Conservation (phyloP, 1,140 invertebrate genomes). For the Drosophila repleta region DNA sequence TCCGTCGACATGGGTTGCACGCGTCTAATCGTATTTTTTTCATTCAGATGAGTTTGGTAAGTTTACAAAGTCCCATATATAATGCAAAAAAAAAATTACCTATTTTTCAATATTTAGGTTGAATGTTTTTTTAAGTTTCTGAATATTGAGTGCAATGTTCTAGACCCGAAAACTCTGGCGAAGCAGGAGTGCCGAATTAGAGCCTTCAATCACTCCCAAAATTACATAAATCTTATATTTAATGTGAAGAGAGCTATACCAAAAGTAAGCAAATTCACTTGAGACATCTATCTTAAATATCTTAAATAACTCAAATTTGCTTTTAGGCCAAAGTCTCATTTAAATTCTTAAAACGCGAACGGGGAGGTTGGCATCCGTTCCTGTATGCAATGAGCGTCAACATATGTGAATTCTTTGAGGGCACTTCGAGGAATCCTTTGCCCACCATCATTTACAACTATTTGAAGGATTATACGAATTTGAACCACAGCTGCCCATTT, state of each 20-base stretch:
- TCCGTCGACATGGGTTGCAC: background rate
- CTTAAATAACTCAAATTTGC: no score
- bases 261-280: constrained; percentile 10
- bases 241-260: constrained; percentile 24
- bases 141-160: background rate
- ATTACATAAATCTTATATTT: constrained; percentile 18
- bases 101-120: background rate
- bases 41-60: constrained; percentile 1
- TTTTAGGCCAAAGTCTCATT: constrained; percentile 2
- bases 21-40: background rate
- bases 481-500: constrained; percentile 42
- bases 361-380: constrained; percentile 52
- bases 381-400: constrained; percentile 31
- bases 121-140: constrained; percentile 31
- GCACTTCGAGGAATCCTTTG: constrained; percentile 19
- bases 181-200: constrained; percentile 32
- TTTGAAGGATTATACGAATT: constrained; percentile 23
- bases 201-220: constrained; percentile 38
- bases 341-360: constrained; percentile 3
- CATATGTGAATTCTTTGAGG: constrained; percentile 37
- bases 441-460: constrained; percentile 29
- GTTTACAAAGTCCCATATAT: background rate
- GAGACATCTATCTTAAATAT: no score
- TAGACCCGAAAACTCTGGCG: background rate
- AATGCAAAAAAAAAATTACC: background rate